Evolutionary conservation across 2,113 vertebrate genomes (phyloP).

Genomic region (Gymnobelideus leadbeateri): DNA sequence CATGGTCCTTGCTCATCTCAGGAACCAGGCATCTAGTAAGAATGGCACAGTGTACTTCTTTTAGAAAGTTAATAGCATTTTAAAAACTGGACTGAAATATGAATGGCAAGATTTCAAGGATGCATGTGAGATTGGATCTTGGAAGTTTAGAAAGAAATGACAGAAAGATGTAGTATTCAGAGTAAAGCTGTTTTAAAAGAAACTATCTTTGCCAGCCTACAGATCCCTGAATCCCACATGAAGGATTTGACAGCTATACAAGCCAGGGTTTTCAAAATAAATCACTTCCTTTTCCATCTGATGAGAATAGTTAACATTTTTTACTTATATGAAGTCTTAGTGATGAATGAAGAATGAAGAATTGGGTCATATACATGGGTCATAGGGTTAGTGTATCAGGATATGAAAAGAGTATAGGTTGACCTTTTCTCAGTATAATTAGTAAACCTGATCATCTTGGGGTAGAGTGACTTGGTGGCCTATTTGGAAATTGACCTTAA

Average conservation of each 20-base stretch:
- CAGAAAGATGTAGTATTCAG: neutral
- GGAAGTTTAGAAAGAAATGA: neutral
- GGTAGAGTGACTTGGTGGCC: no score
- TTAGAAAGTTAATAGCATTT: neutral
- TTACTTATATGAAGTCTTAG: neutral
- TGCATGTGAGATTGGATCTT: neutral
- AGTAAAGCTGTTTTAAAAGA: no score
- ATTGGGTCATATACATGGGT: neutral
- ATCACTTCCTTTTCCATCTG: conserved; percentile 2
- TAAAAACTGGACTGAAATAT: neutral
- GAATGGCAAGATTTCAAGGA: neutral
- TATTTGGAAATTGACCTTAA: neutral
- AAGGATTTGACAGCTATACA: conserved; percentile 1
- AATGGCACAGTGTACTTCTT: neutral
- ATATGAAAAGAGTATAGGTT: neutral
- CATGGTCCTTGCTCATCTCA: neutral
- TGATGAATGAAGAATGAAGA: neutral
- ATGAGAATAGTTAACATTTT: neutral
- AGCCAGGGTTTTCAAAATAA: neutral
- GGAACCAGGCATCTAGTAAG: neutral
- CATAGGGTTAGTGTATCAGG: neutral
- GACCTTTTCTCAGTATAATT: neutral
- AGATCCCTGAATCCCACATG: neutral
- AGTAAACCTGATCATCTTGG: neutral
- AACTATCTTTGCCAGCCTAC: conserved; percentile 1